These are phyloP conservation scores for Sesia bembeciformis DNA, from an alignment of 2,888 invertebrate species.

Conservation along the genomic window DNA sequence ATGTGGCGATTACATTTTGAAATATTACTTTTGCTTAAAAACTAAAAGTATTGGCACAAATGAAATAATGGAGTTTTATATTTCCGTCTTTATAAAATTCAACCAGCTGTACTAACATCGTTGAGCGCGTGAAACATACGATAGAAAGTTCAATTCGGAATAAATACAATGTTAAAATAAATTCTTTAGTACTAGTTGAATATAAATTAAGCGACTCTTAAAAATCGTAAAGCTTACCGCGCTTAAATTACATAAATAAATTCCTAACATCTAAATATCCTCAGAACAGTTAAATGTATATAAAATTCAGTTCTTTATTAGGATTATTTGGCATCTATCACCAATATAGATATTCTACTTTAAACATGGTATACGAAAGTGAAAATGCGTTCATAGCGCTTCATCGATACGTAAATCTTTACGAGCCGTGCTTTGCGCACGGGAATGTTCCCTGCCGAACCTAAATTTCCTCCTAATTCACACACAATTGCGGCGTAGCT, in stretches of 20 bases:
- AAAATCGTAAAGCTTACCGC: slow-evolving; percentile 18
- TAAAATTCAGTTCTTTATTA: slow-evolving; percentile 75
- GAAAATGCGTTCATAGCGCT: slow-evolving; percentile 59
- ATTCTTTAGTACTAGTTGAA: background rate
- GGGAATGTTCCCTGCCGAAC: slow-evolving; percentile 63
- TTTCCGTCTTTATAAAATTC: slow-evolving; percentile 22
- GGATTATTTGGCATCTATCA: slow-evolving; percentile 74
- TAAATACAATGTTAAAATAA: slow-evolving; percentile 5
- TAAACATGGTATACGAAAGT: slow-evolving; percentile 68
- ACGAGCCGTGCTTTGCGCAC: slow-evolving; percentile 27
- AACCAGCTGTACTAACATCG: slow-evolving; percentile 23
- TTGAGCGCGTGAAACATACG: slow-evolving; percentile 34
- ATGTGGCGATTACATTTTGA: too few relatives aligned
- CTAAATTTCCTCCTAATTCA: slow-evolving; percentile 58
- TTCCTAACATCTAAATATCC: slow-evolving; percentile 65
- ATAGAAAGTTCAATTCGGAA: slow-evolving; percentile 18
- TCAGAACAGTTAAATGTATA: slow-evolving; percentile 72
- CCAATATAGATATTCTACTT: slow-evolving; percentile 64
- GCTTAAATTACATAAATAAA: slow-evolving; percentile 55
- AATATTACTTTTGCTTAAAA: slow-evolving; percentile 14
- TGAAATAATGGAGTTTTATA: slow-evolving; percentile 42
- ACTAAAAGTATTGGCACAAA: slow-evolving; percentile 68
- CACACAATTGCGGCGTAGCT: slow-evolving; percentile 27
- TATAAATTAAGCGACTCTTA: slow-evolving; percentile 31
- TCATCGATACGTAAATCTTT: slow-evolving; percentile 50